Percentiles rank a stretch among this genome's conserved stretches.
These are phyloP conservation scores for Copsychus sechellarum DNA, from an alignment of 2,113 vertebrate genomes.

Conservation along the genomic window DNA sequence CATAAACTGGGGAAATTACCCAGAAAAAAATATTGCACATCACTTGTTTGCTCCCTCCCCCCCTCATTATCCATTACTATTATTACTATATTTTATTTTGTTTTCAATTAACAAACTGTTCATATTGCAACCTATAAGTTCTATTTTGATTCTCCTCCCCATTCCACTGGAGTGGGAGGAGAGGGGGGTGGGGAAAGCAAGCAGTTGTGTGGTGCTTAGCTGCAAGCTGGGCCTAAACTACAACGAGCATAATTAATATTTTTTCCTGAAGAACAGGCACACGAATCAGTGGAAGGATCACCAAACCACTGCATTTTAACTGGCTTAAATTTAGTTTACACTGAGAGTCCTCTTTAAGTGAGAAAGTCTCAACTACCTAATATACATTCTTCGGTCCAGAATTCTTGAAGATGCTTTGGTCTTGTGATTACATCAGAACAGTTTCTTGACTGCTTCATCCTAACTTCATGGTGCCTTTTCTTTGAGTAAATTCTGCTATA, in stretches of 20 bases:
- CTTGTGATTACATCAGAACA: neutral
- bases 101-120: neutral
- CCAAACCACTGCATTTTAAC: neutral
- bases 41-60: neutral
- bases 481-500: neutral
- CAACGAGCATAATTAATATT: fast-evolving
- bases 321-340: neutral
- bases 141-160: neutral
- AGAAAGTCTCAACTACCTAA: neutral
- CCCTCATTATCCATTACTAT: neutral
- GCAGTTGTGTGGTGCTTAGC: neutral
- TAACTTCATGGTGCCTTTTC: neutral
- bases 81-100: neutral
- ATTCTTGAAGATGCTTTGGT: neutral
- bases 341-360: neutral
- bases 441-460: neutral
- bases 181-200: neutral
- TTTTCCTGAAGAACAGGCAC: neutral
- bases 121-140: neutral
- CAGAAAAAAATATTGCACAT: neutral
- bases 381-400: fast-evolving
- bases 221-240: neutral
- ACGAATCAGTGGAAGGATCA: neutral
- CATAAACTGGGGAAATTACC: neutral
- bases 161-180: neutral